Evolutionary conservation across 2,888 invertebrate genomes (phyloP), one percentile per base, ranked within the genome.

Genomic region (Cactoblastis cactorum): DNA sequence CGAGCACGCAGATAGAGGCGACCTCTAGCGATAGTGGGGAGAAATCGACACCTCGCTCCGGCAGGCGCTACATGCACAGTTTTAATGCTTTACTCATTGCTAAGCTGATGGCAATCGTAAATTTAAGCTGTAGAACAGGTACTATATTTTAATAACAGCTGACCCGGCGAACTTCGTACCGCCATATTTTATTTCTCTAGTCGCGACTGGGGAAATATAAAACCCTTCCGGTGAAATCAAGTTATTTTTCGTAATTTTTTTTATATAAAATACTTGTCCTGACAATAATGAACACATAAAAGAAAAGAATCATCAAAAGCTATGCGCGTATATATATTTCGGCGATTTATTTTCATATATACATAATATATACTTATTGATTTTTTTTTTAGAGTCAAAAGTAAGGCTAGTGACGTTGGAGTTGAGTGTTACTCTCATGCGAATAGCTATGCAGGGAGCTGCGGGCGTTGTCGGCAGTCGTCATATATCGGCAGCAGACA

Each of bases 381-480:
- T n/a, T 35, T 35, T 1, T 3, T 47, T 52, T 65, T 18, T 72
- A 94, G 96, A 95, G 18, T 95, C 96, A 64, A 94, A 95, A 76
- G 95, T 99, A 18, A 94, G 99, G 5, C 91, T 99, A 49, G 95
- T 98, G 4, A 98, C 98, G 0, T 89, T 98, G 57, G 98, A 99
- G 77, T 90, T 99, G 67, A 93, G 95, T 37, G 92, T 97, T 53
- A 94, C 96, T 49, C 83, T 99, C 35, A 88, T 98, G 51, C 92
- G 61, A n/a, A 77, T 80, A 32, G 82, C 80, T 11, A 81, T 84
- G 81, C 78, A 74, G 14, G 84, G 85, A 59, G 89, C 96, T 33
- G 90, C 91, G 49, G 96, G 96, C 57, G 77, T 90, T 14, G 95
- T 95, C 32, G 64, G 68, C 52, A 64, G 76, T 3, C 65, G 82